phyloP scores from a whole-genome alignment of 2,797 vertebrate species.

The Cyprinella venusta region DNA sequence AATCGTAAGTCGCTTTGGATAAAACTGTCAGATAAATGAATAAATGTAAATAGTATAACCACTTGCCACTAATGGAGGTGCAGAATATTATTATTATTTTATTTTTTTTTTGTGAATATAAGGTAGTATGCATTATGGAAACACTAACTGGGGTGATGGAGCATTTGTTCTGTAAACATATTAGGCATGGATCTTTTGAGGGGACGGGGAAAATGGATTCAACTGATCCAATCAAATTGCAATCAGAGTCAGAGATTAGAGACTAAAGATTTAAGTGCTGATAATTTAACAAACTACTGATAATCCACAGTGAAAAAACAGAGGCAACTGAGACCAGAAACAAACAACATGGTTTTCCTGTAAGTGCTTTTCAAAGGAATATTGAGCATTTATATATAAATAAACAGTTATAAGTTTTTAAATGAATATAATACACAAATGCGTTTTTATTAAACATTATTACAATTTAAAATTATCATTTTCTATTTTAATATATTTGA shows the following conservation, averaged over 20 bases:
- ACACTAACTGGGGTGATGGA: not conserved
- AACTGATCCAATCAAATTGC: conserved; percentile 19
- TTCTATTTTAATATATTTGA: not conserved
- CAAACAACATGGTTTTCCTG: not conserved
- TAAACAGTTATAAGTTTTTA: not conserved
- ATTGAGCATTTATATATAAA: not conserved
- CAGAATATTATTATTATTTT: too few relatives aligned
- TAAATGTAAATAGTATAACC: too few relatives aligned
- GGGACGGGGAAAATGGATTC: not conserved
- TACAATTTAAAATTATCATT: not conserved
- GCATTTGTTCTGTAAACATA: not conserved
- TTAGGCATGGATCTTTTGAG: not conserved
- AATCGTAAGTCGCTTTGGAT: too few relatives aligned
- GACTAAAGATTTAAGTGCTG: not conserved
- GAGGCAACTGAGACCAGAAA: not conserved
- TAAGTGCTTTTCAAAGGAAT: not conserved
- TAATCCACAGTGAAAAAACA: not conserved
- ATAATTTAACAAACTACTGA: not conserved
- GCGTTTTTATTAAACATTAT: not conserved
- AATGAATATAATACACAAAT: not conserved
- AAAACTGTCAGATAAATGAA: too few relatives aligned
- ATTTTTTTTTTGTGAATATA: not conserved
- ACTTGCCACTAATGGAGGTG: not conserved
- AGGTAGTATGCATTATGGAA: not conserved
- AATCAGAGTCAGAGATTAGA: not conserved